phyloP scores from a whole-genome alignment of 2,797 vertebrate species.

The Sternotherus odoratus region DNA sequence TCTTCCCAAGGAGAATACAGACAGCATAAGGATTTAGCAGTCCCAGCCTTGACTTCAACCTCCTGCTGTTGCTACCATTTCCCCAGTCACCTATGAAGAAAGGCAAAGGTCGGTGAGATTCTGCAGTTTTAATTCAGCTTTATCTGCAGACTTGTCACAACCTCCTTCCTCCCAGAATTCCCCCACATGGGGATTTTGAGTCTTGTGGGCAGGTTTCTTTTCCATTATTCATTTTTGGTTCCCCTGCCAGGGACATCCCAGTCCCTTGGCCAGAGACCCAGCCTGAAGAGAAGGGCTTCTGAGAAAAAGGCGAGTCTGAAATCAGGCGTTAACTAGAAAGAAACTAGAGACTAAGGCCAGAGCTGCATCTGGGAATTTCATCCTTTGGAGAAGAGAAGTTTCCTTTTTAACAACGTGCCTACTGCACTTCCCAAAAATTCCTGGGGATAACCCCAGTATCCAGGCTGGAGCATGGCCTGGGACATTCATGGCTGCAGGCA shows the following conservation, averaged over 20 bases:
- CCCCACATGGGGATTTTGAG: background rate
- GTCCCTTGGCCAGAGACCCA: background rate
- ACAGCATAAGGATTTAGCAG: rapidly evolving
- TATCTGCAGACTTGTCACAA: background rate
- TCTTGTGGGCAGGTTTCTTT: background rate
- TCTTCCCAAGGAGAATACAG: background rate
- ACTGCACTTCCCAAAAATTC: background rate
- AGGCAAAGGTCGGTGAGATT: slow-evolving; percentile 17
- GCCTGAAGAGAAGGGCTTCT: background rate
- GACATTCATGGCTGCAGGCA: background rate
- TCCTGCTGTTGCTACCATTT: background rate
- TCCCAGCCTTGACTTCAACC: background rate
- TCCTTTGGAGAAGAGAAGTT: rapidly evolving
- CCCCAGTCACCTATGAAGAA: background rate
- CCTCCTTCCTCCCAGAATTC: background rate
- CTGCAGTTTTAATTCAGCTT: background rate
- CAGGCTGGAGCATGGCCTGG: background rate
- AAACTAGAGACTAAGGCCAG: rapidly evolving
- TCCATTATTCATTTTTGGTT: background rate
- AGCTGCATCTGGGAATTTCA: background rate
- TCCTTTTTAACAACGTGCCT: background rate
- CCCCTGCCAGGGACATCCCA: background rate
- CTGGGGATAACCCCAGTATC: background rate
- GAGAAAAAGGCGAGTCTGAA: background rate
- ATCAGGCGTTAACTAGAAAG: background rate